Evolutionary conservation across 2,113 vertebrate genomes (phyloP).

Genomic region (Gymnorhina tibicen): DNA sequence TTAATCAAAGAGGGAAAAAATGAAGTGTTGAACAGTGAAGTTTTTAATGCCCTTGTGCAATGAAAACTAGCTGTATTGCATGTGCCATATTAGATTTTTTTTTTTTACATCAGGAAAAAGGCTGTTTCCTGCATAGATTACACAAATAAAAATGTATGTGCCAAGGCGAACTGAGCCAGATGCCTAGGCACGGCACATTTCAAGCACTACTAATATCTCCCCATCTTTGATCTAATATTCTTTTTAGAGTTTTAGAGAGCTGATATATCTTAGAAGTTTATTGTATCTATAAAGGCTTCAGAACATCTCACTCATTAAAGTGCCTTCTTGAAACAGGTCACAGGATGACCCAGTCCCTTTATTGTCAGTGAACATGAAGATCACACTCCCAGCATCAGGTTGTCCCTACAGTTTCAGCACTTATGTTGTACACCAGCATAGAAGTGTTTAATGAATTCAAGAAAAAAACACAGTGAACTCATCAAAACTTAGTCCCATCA

Average conservation of each 20-base stretch:
- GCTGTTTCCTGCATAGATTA: not conserved
- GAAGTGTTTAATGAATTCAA: not conserved
- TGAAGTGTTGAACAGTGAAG: not conserved
- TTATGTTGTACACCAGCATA: rapidly evolving
- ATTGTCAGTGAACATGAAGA: not conserved
- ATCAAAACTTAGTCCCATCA: not conserved
- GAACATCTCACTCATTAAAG: not conserved
- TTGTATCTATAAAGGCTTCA: not conserved
- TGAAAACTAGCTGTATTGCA: not conserved
- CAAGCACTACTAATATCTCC: not conserved
- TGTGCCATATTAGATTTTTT: not conserved
- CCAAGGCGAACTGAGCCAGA: not conserved
- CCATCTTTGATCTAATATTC: not conserved
- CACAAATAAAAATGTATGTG: not conserved
- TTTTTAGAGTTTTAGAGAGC: not conserved
- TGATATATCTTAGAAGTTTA: not conserved
- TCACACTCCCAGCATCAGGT: not conserved
- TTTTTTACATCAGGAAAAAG: not conserved
- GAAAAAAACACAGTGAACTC: not conserved
- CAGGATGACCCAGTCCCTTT: not conserved
- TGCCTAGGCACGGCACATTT: not conserved
- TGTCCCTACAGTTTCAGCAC: not conserved
- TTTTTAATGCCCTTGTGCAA: not conserved
- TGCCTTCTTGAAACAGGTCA: not conserved
- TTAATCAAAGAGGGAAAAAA: not conserved